Conservation (phyloP, 1,140 invertebrate genomes). For the Rhopalosiphum padi region DNA sequence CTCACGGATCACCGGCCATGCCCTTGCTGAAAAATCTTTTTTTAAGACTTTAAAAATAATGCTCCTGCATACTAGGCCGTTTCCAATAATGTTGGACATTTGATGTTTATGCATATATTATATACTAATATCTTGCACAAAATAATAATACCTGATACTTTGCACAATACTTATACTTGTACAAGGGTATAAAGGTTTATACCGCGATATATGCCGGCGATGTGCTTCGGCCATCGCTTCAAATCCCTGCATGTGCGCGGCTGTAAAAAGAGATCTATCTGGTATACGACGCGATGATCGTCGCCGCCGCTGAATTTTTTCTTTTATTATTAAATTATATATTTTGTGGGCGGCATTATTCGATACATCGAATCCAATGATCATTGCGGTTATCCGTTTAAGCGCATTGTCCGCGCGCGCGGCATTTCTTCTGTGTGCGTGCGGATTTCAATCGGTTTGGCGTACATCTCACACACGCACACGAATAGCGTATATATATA, state of each 20-base stretch:
- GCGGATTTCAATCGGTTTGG: slow-evolving; percentile 38
- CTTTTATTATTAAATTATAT: slow-evolving; percentile 17
- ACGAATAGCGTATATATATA: background rate
- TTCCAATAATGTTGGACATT: too few relatives aligned
- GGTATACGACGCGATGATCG: background rate
- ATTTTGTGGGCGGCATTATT: background rate
- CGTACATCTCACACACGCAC: background rate
- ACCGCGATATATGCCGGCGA: background rate
- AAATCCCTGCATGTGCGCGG: background rate
- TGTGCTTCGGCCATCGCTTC: background rate
- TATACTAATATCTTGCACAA: background rate
- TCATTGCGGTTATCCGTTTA: slow-evolving; percentile 52
- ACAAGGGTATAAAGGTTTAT: too few relatives aligned
- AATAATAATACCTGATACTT: too few relatives aligned
- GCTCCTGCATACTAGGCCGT: too few relatives aligned
- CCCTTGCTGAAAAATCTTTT: too few relatives aligned
- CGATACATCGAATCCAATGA: slow-evolving; percentile 7
- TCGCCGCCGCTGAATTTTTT: background rate
- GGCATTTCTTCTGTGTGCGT: slow-evolving; percentile 31
- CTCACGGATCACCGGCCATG: too few relatives aligned
- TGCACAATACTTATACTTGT: too few relatives aligned
- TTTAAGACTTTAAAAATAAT: too few relatives aligned
- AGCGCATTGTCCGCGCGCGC: slow-evolving; percentile 35
- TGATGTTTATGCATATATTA: too few relatives aligned
- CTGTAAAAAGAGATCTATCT: background rate